Percentiles rank a stretch among this genome's conserved stretches.
Evolutionary conservation across 2,888 invertebrate species (phyloP).

Genomic region (Aleiodes testaceus): DNA sequence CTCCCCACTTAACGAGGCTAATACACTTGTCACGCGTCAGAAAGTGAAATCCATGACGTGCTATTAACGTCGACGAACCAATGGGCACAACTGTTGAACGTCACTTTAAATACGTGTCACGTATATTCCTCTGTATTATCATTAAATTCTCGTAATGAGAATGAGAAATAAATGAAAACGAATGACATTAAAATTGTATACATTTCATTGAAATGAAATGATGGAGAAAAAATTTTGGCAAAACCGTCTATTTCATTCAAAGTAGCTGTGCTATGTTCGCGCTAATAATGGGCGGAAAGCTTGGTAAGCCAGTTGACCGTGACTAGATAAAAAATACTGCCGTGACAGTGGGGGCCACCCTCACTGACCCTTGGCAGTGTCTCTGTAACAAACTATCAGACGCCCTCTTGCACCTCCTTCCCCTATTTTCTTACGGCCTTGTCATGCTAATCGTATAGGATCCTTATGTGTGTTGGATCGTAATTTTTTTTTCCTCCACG

Average conservation of each 20-base stretch:
- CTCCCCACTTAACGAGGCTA: conserved; percentile 63
- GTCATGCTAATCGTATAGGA: conserved; percentile 72
- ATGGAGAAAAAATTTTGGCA: conserved; percentile 15
- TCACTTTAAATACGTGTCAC: conserved; percentile 62
- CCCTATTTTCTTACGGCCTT: conserved; percentile 54
- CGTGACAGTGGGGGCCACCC: conserved; percentile 57
- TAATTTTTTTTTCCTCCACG: conserved; percentile 7
- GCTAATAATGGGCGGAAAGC: conserved; percentile 72
- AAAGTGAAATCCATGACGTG: conserved; percentile 35
- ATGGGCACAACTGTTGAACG: conserved; percentile 67
- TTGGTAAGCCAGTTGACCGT: conserved; percentile 73
- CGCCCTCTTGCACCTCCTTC: conserved; percentile 35
- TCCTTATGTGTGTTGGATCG: conserved; percentile 51
- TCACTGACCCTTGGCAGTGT: conserved; percentile 31
- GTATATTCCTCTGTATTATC: conserved; percentile 40
- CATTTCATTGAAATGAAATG: not conserved
- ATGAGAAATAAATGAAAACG: too few relatives aligned
- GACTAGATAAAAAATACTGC: conserved; percentile 74
- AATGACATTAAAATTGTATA: too few relatives aligned
- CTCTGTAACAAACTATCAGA: conserved; percentile 55
- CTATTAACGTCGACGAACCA: conserved; percentile 42
- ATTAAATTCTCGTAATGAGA: not conserved
- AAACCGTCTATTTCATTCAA: conserved; percentile 9
- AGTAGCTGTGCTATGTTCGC: conserved; percentile 56
- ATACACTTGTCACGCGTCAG: conserved; percentile 44